phyloP scores from a whole-genome alignment of 1,140 invertebrate species.

The Polypedilum pembai region DNA sequence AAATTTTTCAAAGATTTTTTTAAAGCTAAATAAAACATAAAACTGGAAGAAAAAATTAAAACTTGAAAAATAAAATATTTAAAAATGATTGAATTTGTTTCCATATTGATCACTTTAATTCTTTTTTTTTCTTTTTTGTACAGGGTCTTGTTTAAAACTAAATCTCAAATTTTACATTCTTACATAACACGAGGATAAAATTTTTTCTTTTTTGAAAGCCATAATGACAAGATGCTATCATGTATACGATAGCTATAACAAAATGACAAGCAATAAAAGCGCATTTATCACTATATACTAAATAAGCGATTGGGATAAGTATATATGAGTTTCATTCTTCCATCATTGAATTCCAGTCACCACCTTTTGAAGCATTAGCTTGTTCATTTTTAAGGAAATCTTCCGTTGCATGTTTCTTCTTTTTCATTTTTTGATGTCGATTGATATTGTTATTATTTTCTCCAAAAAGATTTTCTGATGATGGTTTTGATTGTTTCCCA shows the following conservation, averaged over 20 bases:
- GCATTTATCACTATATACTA: too few relatives aligned
- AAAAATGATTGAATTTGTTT: not conserved
- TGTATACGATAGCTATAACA: too few relatives aligned
- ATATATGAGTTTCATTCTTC: not conserved
- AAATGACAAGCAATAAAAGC: too few relatives aligned
- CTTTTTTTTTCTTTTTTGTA: too few relatives aligned
- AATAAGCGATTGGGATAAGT: too few relatives aligned
- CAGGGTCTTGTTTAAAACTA: too few relatives aligned
- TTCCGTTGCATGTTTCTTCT: not conserved
- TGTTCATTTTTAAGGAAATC: conserved; percentile 21
- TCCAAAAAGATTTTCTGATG: not conserved
- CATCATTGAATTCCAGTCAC: conserved; percentile 13
- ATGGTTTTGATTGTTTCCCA: not conserved
- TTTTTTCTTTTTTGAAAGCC: too few relatives aligned
- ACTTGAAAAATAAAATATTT: conserved; percentile 14
- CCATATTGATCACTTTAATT: too few relatives aligned
- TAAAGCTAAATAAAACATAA: not conserved
- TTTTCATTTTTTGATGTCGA: not conserved
- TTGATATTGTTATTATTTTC: not conserved
- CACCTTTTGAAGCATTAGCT: not conserved
- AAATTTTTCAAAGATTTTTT: not conserved
- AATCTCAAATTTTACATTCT: too few relatives aligned
- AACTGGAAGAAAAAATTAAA: not conserved
- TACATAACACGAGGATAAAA: too few relatives aligned
- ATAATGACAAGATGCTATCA: too few relatives aligned